A percentile compares a stretch with the other conserved stretches of the same genome.
These are phyloP conservation scores for Patella depressa DNA, from an alignment of 2,888 invertebrate genomes.

Conservation along the genomic window DNA sequence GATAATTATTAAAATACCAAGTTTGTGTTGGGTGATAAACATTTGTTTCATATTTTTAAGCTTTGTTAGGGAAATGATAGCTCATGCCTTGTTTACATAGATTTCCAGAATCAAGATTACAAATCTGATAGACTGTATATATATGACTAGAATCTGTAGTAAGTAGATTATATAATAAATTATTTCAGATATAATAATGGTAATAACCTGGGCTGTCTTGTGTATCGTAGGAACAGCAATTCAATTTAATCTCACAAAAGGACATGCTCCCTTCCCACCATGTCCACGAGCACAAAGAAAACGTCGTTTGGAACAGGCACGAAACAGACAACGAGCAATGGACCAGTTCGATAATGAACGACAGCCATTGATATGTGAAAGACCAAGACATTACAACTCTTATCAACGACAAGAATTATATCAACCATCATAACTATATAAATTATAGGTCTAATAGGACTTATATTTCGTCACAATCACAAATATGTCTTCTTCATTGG, in stretches of 20 bases:
- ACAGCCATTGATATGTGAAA: slow-evolving; percentile 7
- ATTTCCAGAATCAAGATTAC: too few relatives aligned
- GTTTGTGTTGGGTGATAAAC: too few relatives aligned
- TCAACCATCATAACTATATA: neutral
- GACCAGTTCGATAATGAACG: slow-evolving; percentile 7
- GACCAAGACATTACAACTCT: neutral
- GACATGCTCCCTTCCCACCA: slow-evolving; percentile 79
- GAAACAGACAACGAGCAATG: neutral
- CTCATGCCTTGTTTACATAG: too few relatives aligned
- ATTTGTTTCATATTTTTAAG: too few relatives aligned
- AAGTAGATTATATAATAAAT: neutral
- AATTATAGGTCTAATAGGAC: too few relatives aligned
- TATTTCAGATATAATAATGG: slow-evolving; percentile 76
- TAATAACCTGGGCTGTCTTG: slow-evolving; percentile 75
- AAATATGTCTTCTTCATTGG: too few relatives aligned
- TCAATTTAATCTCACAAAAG: slow-evolving; percentile 76
- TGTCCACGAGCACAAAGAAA: slow-evolving; percentile 57
- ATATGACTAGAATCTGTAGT: too few relatives aligned
- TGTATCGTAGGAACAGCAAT: slow-evolving; percentile 74
- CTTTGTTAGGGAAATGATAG: too few relatives aligned
- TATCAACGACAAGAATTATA: neutral
- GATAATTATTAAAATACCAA: too few relatives aligned
- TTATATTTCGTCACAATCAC: too few relatives aligned
- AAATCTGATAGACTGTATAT: too few relatives aligned
- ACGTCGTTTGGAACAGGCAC: neutral